Base-by-base conservation (phyloP, 92 coral and sea anemone species). In the Phenganax stokvisi region DNA sequence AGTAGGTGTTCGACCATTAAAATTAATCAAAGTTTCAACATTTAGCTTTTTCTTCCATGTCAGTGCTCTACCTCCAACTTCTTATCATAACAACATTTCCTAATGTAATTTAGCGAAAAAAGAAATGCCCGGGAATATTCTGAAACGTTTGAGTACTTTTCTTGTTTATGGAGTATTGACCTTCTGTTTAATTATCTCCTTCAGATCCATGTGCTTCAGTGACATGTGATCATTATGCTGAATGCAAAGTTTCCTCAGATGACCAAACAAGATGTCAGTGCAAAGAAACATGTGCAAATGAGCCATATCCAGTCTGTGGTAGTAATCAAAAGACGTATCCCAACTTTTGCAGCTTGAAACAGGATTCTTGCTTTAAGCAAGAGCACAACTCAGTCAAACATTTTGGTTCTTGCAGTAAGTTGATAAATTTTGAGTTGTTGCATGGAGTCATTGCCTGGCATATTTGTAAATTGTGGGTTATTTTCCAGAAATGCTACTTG, bases 201-300 rank as follows among this genome's bases (percentile, higher is more conserved):
- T 37, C 54, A 96, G 99, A 93, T 16, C 97, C 99, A 28, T 96
- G 99, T 62, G 99, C 91, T 12, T 89, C 90, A 51, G 85, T 89
- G 37, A 81, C 86, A 30, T 96, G 99, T 86, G 90, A 89, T 70
- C 91, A 89, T 87, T 92, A 96, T 62, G 91, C 99, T 20, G 81
- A 86, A 55, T 96, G 99, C 63, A 67, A 88, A 70, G 87, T 93
- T 8, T 87, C 88, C 27, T 85, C 89, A 31, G 96, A 96, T 61
- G 99, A 97, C 12, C 77, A 89, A 44, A 80, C 91, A n/a, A 86
- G 86, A 63, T 96, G 99, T 84, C 91, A 88, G 37, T 96, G 99
- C 84, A 89, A 89, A 0, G 80, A 56, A 7, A 87, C 77, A 80
- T 79, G 83, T 79, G 16, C 20, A 12, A 64, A 79, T 47, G 60